Evolutionary conservation across 2,113 vertebrate species (phyloP).

Genomic region (Atractosteus spatula): DNA sequence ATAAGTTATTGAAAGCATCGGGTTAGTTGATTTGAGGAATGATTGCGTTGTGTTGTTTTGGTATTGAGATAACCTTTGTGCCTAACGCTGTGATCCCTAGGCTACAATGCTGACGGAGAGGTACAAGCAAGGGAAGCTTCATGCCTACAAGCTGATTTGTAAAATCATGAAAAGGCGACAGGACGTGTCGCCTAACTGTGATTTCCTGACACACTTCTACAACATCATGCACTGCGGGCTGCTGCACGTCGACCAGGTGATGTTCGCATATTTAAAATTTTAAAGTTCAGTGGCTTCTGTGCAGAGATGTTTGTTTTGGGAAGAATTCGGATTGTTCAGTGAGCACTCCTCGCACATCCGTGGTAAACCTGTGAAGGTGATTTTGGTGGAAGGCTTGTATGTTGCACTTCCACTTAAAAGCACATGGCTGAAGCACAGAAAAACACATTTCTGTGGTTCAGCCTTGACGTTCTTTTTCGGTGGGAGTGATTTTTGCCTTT

Average conservation of each 20-base stretch:
- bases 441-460: constrained; percentile 18
- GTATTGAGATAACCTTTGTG: no score
- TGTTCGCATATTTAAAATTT: background rate
- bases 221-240: constrained; percentile 98
- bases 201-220: constrained; percentile 98
- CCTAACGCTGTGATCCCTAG: constrained; percentile 58
- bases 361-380: background rate
- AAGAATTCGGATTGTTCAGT: no score
- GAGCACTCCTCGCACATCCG: background rate
- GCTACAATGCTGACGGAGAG: constrained; percentile 96
- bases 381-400: background rate
- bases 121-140: constrained; percentile 96
- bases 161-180: constrained; percentile 98
- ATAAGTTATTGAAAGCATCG: no score
- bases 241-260: constrained; percentile 93
- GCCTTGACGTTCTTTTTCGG: no score
- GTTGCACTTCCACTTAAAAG: constrained; percentile 3
- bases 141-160: constrained; percentile 97
- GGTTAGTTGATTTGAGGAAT: no score
- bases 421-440: no score
- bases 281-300: no score
- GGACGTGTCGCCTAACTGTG: constrained; percentile 93
- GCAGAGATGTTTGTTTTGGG: no score
- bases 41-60: no score
- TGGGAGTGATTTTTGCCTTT: constrained; percentile 12